A percentile compares a stretch with the other conserved stretches of the same genome.
phyloP scores from a whole-genome alignment of 2,797 vertebrate genomes.

The Gobionotothen gibberifrons region DNA sequence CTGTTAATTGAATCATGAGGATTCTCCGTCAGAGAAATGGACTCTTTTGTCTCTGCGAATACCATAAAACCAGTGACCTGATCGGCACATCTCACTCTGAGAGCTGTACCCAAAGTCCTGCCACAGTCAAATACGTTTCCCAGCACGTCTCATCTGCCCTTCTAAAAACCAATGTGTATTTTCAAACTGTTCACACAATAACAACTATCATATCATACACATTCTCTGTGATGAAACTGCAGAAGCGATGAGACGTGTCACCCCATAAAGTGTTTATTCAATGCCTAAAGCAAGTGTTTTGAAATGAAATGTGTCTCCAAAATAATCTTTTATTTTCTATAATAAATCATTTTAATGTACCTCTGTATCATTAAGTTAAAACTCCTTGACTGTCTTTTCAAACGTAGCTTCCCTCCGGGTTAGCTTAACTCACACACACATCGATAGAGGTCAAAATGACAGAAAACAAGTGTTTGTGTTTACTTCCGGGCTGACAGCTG shows the following conservation, averaged over 20 bases:
- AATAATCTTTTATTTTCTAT: not conserved
- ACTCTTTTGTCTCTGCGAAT: constrained; percentile 59
- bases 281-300: not conserved
- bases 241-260: too few species aligned
- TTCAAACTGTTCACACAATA: not conserved
- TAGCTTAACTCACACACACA: not conserved
- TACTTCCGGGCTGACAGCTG: constrained; percentile 37
- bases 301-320: not conserved
- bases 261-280: not conserved
- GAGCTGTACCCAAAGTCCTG: not conserved
- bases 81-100: constrained; percentile 25
- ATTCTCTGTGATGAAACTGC: too few species aligned
- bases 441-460: not conserved
- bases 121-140: not conserved
- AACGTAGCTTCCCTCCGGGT: not conserved
- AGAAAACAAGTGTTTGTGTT: not conserved
- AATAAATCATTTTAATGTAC: not conserved
- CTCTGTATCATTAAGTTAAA: not conserved
- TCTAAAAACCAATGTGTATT: not conserved
- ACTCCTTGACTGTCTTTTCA: not conserved
- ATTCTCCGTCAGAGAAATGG: constrained; percentile 20
- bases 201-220: not conserved
- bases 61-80: constrained; percentile 62
- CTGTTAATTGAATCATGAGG: constrained; percentile 35
- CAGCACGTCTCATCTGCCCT: not conserved